phyloP scores from a whole-genome alignment of 2,888 invertebrate genomes.

The Chymomyza procnemis region DNA sequence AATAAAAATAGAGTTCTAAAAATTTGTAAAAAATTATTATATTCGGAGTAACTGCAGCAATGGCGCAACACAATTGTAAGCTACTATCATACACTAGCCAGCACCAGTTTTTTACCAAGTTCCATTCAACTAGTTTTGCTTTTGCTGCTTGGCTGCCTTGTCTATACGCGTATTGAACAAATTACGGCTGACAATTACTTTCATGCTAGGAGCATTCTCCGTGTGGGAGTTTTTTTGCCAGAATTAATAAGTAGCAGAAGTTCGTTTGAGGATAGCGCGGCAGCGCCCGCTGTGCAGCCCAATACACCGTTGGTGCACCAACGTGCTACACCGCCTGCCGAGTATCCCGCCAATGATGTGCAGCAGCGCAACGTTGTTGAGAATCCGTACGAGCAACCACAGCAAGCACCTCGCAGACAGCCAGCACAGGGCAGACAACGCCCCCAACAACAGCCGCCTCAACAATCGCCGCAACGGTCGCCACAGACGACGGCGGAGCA shows the following conservation, averaged over 20 bases:
- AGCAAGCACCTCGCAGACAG: not conserved
- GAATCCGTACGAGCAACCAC: not conserved
- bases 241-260: not conserved
- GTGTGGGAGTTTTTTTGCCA: too few species aligned
- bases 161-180: not conserved
- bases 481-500: not conserved
- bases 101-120: not conserved
- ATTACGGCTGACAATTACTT: not conserved
- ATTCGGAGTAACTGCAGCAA: slow-evolving; percentile 32
- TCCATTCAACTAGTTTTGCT: slow-evolving; percentile 8
- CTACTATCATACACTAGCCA: not conserved
- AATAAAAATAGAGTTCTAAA: slow-evolving; percentile 22
- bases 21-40: slow-evolving; percentile 1
- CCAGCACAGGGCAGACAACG: not conserved
- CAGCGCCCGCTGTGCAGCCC: not conserved
- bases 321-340: not conserved
- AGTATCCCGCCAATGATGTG: not conserved
- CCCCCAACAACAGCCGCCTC: not conserved
- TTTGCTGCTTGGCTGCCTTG: slow-evolving; percentile 25
- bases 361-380: not conserved
- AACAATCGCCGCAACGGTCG: slow-evolving; percentile 19
- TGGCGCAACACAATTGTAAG: slow-evolving; percentile 60
- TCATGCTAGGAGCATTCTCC: not conserved
- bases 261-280: not conserved
- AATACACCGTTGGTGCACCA: not conserved